phyloP scores from a whole-genome alignment of 2,113 vertebrate genomes.

The Nibea albiflora region DNA sequence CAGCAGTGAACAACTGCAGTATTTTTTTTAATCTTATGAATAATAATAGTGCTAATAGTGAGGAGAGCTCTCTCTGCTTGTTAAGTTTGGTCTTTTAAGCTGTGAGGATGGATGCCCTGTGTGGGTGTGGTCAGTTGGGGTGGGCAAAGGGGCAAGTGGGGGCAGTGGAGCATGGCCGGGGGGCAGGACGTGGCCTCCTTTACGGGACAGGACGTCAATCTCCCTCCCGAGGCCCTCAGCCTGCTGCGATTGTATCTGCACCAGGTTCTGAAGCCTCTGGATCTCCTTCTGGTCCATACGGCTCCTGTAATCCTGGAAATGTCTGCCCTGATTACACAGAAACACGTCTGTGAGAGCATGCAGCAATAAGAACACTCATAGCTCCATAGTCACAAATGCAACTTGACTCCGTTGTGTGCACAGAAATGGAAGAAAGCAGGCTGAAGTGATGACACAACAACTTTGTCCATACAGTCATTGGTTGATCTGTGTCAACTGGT shows the following conservation, averaged over 20 bases:
- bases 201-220: conserved; percentile 80
- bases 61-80: neutral
- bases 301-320: conserved; percentile 78
- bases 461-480: neutral
- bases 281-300: conserved; percentile 75
- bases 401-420: neutral
- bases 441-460: neutral
- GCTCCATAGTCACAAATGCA: neutral
- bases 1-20: neutral
- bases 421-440: neutral
- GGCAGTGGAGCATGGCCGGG: conserved; percentile 56
- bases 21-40: conserved; percentile 8
- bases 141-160: neutral
- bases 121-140: neutral
- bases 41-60: neutral
- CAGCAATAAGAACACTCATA: no score
- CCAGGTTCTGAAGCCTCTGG: conserved; percentile 74
- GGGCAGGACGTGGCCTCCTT: conserved; percentile 81
- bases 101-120: neutral
- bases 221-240: conserved; percentile 80
- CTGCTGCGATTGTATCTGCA: conserved; percentile 73
- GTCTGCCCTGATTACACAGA: conserved; percentile 73
- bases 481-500: no score
- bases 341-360: neutral
- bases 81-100: neutral